A percentile compares a stretch with the other conserved stretches of the same genome.
phyloP scores from a whole-genome alignment of 2,113 vertebrate species.

The Xiphophorus hellerii region DNA sequence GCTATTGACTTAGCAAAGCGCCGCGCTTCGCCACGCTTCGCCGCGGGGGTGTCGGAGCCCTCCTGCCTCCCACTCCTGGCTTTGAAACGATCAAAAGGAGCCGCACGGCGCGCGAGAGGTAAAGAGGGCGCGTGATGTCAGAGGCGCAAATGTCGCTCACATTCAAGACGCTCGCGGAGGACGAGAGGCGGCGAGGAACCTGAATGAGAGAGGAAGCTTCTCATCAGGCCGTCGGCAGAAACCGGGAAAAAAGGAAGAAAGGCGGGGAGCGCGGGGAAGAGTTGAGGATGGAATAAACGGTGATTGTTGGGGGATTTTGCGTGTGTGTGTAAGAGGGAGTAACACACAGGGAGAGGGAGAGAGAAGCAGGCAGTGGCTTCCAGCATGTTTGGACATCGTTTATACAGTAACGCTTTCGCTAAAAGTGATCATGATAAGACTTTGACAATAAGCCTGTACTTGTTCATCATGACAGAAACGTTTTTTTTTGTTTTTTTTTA shows the following conservation, averaged over 20 bases:
- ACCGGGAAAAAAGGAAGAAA: conserved; percentile 8
- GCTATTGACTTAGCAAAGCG: conserved; percentile 70
- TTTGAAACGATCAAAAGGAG: conserved; percentile 69
- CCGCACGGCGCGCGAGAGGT: conserved; percentile 51
- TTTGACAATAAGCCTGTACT: conserved; percentile 5
- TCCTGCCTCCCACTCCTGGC: conserved; percentile 44
- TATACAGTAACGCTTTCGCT: conserved; percentile 49
- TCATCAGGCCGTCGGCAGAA: conserved; percentile 31
- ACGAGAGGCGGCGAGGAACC: conserved; percentile 50
- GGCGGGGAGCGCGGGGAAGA: conserved; percentile 46
- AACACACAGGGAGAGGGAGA: background rate
- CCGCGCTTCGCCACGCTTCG: conserved; percentile 41
- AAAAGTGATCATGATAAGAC: conserved; percentile 42
- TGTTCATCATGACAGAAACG: conserved; percentile 21
- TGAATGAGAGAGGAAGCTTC: conserved; percentile 68
- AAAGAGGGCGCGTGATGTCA: conserved; percentile 56
- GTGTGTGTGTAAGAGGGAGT: background rate
- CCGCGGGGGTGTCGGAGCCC: conserved; percentile 23
- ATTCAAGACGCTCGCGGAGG: conserved; percentile 28
- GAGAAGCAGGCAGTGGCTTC: conserved; percentile 32
- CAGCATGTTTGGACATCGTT: conserved; percentile 64
- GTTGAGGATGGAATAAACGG: conserved; percentile 31
- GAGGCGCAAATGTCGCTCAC: conserved; percentile 54
- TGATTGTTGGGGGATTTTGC: conserved; percentile 44
- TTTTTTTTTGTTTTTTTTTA: conserved; percentile 8